Base-by-base conservation (phyloP, 30 jellyfish, hydroid and myxozoan genomes). In the Clytia hemisphaerica region DNA sequence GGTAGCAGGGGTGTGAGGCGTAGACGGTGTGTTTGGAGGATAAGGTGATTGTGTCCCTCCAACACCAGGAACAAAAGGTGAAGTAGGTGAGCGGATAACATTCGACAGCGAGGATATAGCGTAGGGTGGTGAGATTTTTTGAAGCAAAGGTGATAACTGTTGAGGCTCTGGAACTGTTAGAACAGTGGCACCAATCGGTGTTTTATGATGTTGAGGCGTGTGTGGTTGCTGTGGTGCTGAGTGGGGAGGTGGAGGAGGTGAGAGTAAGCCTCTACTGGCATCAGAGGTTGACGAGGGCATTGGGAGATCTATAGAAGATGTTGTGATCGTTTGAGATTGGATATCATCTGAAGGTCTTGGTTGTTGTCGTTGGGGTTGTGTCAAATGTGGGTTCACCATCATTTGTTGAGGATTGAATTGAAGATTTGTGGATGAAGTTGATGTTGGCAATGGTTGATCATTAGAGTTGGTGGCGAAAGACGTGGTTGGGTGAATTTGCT, bases 71-170 rank as follows among this genome's bases (percentile, higher is more conserved):
- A 77, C 65, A 22, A 64, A 80, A 15, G 93, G 89, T 7, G 93
- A 59, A n/a, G 93, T 64, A 24, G 95, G 95, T 0, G 95, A n/a
- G n/a, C n/a, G n/a, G n/a, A n/a, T 70, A 14, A 79, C 75, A 12
- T 83, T 89, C 19, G 84, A 34, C 1, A 64, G 72, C 1, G 93
- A 65, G 35, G 80, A 25, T 18, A 40, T 69, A 2, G 81, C 21
- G 3, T 26, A 32, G 4, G 32, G 48, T 3, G 79, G 74, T 2
- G 81, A 69, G 10, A 69, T 24, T 25, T 28, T 69, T 50, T 69
- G 81, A 16, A 69, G 40, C n/a, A 69, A 25, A 28, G 81, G 81
- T 29, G 81, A 69, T 45, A 69, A 3, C 26, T 69, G 46, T 48
- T 69, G 81, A 0, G 81, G 81, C 30, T 46, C 74, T 0, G 81